Percentiles rank a stretch among this genome's conserved stretches.
These are phyloP conservation scores for Python bivittatus DNA, from an alignment of 2,113 vertebrate species.

Conservation along the genomic window DNA sequence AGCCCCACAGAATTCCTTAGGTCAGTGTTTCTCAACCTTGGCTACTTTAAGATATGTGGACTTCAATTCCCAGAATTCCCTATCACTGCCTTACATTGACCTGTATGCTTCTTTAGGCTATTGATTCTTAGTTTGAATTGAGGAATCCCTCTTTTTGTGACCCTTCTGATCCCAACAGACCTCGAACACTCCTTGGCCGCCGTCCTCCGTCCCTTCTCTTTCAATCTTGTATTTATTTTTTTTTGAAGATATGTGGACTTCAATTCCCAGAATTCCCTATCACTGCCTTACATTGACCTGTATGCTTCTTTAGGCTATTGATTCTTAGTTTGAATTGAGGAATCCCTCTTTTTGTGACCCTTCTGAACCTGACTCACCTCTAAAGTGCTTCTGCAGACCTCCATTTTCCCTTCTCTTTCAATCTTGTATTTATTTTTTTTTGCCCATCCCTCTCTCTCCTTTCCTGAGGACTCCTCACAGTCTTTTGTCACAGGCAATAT, in stretches of 20 bases:
- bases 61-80: neutral
- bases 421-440: slow-evolving; percentile 36
- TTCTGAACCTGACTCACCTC: neutral
- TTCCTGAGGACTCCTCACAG: slow-evolving; percentile 37
- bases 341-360: neutral
- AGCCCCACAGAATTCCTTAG: neutral
- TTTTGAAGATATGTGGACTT: too few relatives aligned
- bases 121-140: neutral
- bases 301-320: neutral
- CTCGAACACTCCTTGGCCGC: neutral
- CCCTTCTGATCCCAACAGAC: neutral
- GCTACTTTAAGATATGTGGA: neutral
- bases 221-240: slow-evolving; percentile 30
- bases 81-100: neutral
- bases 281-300: neutral
- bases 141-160: neutral
- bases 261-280: too few relatives aligned
- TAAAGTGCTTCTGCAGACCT: neutral
- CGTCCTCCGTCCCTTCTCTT: neutral
- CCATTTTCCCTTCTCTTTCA: neutral
- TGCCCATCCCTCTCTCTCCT: slow-evolving; percentile 17
- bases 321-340: neutral
- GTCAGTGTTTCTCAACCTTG: too few relatives aligned
- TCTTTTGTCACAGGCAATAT: slow-evolving; percentile 63
- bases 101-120: neutral